These are phyloP conservation scores for Drosophila histrio DNA, from an alignment of 2,888 invertebrate genomes.

Conservation along the genomic window DNA sequence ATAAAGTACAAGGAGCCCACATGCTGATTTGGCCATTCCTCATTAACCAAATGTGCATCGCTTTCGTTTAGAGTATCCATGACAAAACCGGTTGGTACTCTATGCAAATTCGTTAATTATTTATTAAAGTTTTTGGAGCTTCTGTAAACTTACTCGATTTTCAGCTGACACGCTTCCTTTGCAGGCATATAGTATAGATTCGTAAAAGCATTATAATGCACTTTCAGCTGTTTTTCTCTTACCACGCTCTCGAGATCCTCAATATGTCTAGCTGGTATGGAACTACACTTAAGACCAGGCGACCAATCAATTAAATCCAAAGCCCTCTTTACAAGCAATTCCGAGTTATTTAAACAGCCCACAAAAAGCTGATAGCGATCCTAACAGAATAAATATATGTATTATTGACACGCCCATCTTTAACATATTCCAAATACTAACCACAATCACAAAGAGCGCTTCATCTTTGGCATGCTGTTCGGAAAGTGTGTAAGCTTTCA, in stretches of 20 bases:
- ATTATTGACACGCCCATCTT: background rate
- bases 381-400: constrained; percentile 37
- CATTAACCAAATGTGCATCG: constrained; percentile 74
- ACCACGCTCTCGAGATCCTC: constrained; percentile 68
- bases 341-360: constrained; percentile 62
- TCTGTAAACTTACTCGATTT: constrained; percentile 60
- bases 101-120: constrained; percentile 19
- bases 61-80: constrained; percentile 42
- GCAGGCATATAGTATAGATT: constrained; percentile 68
- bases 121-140: accelerated
- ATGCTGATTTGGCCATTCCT: constrained; percentile 80
- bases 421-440: constrained; percentile 8
- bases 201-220: constrained; percentile 66
- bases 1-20: constrained; percentile 77
- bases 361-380: constrained; percentile 83
- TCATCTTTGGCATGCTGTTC: constrained; percentile 35
- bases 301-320: constrained; percentile 80
- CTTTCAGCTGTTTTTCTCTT: constrained; percentile 58
- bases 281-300: constrained; percentile 78
- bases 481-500: constrained; percentile 40
- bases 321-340: constrained; percentile 59
- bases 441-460: constrained; percentile 65
- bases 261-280: constrained; percentile 66
- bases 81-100: constrained; percentile 66
- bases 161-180: constrained; percentile 59